These are phyloP conservation scores for Tyrophagus putrescentiae DNA, from an alignment of 1,140 invertebrate species.

Conservation along the genomic window DNA sequence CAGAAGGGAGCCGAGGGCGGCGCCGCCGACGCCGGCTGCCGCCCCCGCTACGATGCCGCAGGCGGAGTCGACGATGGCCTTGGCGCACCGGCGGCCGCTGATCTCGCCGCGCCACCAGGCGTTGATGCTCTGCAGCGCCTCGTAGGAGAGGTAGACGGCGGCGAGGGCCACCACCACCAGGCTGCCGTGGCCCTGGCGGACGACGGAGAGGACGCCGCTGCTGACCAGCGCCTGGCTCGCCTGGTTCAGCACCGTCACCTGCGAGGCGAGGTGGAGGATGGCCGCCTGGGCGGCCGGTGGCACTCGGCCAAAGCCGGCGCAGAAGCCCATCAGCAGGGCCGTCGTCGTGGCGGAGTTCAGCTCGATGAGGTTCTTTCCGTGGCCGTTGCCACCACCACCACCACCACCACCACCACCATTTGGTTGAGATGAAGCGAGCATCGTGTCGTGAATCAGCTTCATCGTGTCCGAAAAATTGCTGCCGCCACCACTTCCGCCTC, in stretches of 20 bases:
- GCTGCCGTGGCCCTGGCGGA: not conserved
- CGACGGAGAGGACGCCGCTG: not conserved
- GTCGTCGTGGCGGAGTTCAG: not conserved
- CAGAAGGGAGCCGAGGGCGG: not conserved
- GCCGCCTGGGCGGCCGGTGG: not conserved
- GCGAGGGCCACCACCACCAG: constrained; percentile 11
- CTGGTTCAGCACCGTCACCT: not conserved
- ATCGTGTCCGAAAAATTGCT: not conserved
- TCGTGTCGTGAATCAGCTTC: not conserved
- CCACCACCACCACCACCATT: too few species aligned
- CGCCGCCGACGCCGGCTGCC: constrained; percentile 1
- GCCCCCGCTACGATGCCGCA: not conserved
- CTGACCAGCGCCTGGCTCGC: not conserved
- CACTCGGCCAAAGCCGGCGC: not conserved
- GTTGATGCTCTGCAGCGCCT: not conserved
- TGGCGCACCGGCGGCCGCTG: not conserved
- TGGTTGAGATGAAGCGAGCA: not conserved
- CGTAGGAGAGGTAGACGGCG: not conserved
- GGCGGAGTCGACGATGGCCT: constrained; percentile 10
- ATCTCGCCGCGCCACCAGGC: constrained; percentile 1
- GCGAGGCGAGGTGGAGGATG: not conserved
- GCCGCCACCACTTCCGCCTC: too few species aligned
- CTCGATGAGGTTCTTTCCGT: not conserved
- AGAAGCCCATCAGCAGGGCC: not conserved
- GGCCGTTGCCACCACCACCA: not conserved